Conservation (phyloP, 2,888 invertebrate species). For the Mechanitis messenoides region DNA sequence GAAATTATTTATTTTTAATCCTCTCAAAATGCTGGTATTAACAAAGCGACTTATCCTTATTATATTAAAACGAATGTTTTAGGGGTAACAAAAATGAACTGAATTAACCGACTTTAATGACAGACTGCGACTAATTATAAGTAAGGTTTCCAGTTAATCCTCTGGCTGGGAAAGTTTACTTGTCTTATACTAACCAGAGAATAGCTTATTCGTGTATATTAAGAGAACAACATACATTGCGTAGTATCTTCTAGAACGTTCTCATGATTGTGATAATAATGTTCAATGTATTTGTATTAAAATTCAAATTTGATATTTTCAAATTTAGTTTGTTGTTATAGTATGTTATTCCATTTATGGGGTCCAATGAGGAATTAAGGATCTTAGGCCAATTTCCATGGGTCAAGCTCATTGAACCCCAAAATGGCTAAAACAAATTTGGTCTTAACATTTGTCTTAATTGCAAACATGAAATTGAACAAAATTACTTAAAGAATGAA, state of each 20-base stretch:
- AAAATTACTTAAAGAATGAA: neutral
- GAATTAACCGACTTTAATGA: constrained; percentile 23
- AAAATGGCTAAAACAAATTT: constrained; percentile 21
- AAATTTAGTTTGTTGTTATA: neutral
- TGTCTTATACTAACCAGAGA: constrained; percentile 10
- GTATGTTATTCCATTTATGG: constrained; percentile 5
- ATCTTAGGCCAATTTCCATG: constrained; percentile 21
- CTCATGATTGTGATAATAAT: neutral
- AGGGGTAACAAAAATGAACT: constrained; percentile 21
- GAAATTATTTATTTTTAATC: too few species aligned
- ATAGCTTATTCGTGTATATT: neutral
- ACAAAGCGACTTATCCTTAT: neutral
- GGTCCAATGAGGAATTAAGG: constrained; percentile 28
- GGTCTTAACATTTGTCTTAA: constrained; percentile 6
- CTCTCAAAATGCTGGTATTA: neutral
- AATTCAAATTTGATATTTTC: neutral
- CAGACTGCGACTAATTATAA: constrained; percentile 27
- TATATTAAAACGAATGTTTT: constrained; percentile 9
- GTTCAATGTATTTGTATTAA: neutral
- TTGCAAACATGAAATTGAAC: neutral
- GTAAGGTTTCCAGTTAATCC: constrained; percentile 23
- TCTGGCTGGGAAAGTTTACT: constrained; percentile 21
- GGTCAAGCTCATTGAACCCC: constrained; percentile 25
- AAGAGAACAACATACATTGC: constrained; percentile 13
- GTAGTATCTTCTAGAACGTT: neutral